Conservation (phyloP, 37 sponge, comb jelly and placozoan species). For the Haliclona indistincta region DNA sequence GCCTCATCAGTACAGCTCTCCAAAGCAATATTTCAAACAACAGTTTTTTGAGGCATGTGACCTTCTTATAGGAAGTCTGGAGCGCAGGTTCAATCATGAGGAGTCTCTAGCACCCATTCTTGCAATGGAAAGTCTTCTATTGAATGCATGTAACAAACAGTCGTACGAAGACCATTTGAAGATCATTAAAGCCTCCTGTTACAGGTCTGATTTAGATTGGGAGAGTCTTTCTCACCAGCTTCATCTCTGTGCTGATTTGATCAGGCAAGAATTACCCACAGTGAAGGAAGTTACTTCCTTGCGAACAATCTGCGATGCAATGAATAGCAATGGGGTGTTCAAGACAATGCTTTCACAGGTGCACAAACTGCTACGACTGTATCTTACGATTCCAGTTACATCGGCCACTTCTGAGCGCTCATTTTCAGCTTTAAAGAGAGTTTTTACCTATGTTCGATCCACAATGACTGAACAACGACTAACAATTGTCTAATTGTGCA, state of each 20-base stretch:
- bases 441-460: too few relatives aligned
- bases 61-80: conserved; percentile 24
- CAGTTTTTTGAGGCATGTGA: conserved; percentile 67
- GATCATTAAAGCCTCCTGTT: conserved; percentile 33
- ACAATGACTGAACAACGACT: too few relatives aligned
- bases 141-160: conserved; percentile 45
- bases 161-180: conserved; percentile 15
- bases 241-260: conserved; percentile 40
- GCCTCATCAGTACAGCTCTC: conserved; percentile 19
- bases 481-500: too few relatives aligned
- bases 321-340: conserved; percentile 23
- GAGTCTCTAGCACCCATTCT: conserved; percentile 25
- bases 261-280: conserved; percentile 24
- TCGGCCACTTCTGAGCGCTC: conserved; percentile 67
- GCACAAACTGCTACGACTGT: conserved; percentile 48
- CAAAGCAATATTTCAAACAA: conserved; percentile 35
- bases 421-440: conserved; percentile 48
- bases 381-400: conserved; percentile 70
- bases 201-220: conserved; percentile 52
- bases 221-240: conserved; percentile 38
- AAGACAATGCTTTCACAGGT: conserved; percentile 41
- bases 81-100: conserved; percentile 41
- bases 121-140: conserved; percentile 20
- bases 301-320: conserved; percentile 60
- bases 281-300: conserved; percentile 59